phyloP scores from a whole-genome alignment of 2,797 vertebrate species.

The Pseudotriccus pelzelni region DNA sequence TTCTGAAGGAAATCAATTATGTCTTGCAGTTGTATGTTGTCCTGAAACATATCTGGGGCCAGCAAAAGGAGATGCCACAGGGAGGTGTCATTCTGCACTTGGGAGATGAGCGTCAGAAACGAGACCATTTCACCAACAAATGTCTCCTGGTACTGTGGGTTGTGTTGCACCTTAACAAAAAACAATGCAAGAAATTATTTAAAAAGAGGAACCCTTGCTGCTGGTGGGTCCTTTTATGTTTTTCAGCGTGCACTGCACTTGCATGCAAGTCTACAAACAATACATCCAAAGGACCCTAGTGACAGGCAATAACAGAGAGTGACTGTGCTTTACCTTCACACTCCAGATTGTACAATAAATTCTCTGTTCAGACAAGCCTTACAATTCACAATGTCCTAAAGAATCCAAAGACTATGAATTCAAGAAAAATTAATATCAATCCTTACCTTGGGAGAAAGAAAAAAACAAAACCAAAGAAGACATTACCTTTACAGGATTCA shows the following conservation, averaged over 20 bases:
- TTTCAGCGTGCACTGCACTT: not conserved
- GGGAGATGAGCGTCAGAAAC: slow-evolving; percentile 57
- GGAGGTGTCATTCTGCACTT: slow-evolving; percentile 72
- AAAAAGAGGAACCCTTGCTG: not conserved
- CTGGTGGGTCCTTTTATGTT: not conserved
- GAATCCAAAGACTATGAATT: not conserved
- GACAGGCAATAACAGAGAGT: slow-evolving; percentile 2
- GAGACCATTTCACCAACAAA: slow-evolving; percentile 67
- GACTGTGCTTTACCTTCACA: slow-evolving; percentile 36
- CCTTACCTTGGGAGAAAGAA: not conserved
- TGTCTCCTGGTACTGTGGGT: slow-evolving; percentile 65
- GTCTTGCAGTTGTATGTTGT: slow-evolving; percentile 36
- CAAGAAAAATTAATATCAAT: slow-evolving; percentile 1
- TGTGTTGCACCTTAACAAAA: slow-evolving; percentile 65
- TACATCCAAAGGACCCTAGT: not conserved
- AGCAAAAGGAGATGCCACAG: slow-evolving; percentile 78
- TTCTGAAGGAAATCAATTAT: slow-evolving; percentile 62
- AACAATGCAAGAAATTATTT: slow-evolving; percentile 17
- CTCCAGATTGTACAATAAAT: slow-evolving; percentile 6
- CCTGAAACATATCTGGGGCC: slow-evolving; percentile 68
- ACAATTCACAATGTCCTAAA: not conserved
- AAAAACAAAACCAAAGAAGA: not conserved
- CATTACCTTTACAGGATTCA: slow-evolving; percentile 7
- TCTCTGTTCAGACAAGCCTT: slow-evolving; percentile 9
- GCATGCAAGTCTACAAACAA: not conserved